Conservation (phyloP, 1,140 invertebrate genomes). For the Diabrotica virgifera region DNA sequence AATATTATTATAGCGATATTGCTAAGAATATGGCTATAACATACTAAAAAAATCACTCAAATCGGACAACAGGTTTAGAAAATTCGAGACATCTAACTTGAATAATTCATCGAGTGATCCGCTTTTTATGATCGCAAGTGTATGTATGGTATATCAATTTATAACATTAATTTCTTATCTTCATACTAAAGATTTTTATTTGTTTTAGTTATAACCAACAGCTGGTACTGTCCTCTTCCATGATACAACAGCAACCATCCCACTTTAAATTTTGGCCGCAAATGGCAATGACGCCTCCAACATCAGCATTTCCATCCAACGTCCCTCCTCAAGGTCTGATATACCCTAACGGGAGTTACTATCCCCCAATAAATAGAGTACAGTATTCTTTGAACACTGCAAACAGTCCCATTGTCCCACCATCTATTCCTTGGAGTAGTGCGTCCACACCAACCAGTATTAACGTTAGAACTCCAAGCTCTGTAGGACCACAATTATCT, state of each 20-base stretch:
- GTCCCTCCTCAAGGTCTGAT: constrained; percentile 7
- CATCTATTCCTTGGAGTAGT: constrained; percentile 4
- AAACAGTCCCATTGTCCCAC: constrained; percentile 1
- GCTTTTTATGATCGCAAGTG: no score
- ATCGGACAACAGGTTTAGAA: no score
- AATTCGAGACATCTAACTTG: no score
- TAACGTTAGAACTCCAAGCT: not conserved
- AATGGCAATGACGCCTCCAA: not conserved
- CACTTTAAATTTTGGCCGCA: constrained; percentile 20
- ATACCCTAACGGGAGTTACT: not conserved
- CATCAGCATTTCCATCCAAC: not conserved
- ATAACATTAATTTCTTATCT: no score
- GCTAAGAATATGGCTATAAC: no score
- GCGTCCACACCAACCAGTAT: not conserved
- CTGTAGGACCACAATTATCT: not conserved
- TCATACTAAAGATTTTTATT: not conserved
- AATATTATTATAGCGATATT: no score
- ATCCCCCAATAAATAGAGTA: not conserved
- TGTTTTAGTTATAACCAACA: constrained; percentile 15
- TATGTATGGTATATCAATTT: no score
- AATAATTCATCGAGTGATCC: no score
- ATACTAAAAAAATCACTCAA: no score
- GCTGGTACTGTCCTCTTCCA: not conserved
- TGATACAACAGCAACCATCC: constrained; percentile 4
- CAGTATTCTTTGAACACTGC: not conserved